Evolutionary conservation across 53 echinoderm and acorn worm genomes (phyloP).

Genomic region (Paracentrotus lividus): DNA sequence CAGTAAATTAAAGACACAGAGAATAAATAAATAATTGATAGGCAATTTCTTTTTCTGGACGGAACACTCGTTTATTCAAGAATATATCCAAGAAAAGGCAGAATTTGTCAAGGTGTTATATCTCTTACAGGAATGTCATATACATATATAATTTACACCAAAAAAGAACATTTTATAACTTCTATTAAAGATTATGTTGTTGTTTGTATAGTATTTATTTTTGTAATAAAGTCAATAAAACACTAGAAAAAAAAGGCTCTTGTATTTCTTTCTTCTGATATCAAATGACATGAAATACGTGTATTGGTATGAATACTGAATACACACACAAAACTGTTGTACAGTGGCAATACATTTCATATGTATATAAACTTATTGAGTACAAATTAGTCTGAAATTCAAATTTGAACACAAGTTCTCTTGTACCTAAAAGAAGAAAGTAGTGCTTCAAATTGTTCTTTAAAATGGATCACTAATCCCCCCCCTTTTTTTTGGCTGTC

Average conservation of each 20-base stretch:
- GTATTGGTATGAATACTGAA: background rate
- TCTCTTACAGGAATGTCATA: background rate
- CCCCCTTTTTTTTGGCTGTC: too few relatives aligned
- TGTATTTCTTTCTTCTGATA: background rate
- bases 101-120: slow-evolving; percentile 14
- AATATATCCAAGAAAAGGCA: slow-evolving; percentile 14
- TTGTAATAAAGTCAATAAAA: background rate
- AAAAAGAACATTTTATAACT: background rate
- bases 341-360: too few relatives aligned
- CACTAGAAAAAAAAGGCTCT: background rate
- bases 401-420: too few relatives aligned
- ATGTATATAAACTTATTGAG: too few relatives aligned
- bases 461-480: too few relatives aligned
- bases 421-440: too few relatives aligned
- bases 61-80: slow-evolving; percentile 24
- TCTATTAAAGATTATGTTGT: background rate
- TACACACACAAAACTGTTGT: background rate
- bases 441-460: too few relatives aligned
- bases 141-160: background rate
- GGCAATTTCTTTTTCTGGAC: background rate
- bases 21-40: background rate
- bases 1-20: background rate
- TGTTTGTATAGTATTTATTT: background rate
- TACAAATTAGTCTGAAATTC: too few relatives aligned
- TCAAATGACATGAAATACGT: too few relatives aligned